Evolutionary conservation across 2,113 vertebrate species (phyloP), one percentile per base, ranked within the genome.

Genomic region (Nycticebus coucang): DNA sequence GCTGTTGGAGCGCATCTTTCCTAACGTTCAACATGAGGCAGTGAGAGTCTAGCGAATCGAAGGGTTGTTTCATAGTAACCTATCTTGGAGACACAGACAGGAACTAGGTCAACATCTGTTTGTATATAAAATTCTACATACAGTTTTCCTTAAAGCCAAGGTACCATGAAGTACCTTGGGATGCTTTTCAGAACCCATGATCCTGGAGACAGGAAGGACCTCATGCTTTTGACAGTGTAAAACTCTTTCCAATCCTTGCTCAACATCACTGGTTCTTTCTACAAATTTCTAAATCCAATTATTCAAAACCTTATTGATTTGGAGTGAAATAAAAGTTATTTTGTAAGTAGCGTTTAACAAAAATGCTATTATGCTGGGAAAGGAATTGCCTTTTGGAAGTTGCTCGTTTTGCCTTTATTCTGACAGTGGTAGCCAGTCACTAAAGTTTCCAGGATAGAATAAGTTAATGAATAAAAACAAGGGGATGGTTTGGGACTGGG

Each of bases 391-490:
- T 96, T 94, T 60, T 85, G 77, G 41, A 81, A 85, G 66, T 41
- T 78, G 66, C 77, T 91, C 21, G 10, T 45, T 94, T 82, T 86
- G 89, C 96, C 95, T 95, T 59, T 89, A 69, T 96, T 96, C 96
- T 89, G 92, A 93, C 55, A 10, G 0, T 89, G 96, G 97, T 87
- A 95, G 97, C 80, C 93, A 93, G 92, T 96, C 95, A 86, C n/a
- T 68, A 97, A 96, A 33, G 93, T 95, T 97, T 93, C 89, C 84
- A 57, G n/a, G 89, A 95, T 57, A 5, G 33, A 87, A 93, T 57
- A 83, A 90, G 89, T 64, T 94, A 92, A 77, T 7, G 71, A 86
- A 84, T 64, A 95, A 93, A 96, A 94, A 92, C 50, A 45, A 92
- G 45, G 94, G 80, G 37, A 35, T 81, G 91, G 53, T 90, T 93